A percentile compares a stretch with the other conserved stretches of the same genome.
phyloP scores from a whole-genome alignment of 2,888 invertebrate species.

The Mesorhabditis sp. region DNA sequence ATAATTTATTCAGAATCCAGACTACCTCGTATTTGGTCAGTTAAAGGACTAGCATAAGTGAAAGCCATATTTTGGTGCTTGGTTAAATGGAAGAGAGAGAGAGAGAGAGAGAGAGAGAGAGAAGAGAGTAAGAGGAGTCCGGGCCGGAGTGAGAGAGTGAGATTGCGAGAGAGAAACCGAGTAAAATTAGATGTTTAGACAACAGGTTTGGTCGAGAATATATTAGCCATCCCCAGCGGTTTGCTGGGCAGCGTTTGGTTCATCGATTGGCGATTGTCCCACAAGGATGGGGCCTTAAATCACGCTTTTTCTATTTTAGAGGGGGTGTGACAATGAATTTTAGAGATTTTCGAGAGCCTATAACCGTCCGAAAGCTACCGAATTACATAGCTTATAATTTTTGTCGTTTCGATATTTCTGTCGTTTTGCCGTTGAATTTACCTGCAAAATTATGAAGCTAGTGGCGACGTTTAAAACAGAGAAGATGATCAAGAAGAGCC shows the following conservation, averaged over 20 bases:
- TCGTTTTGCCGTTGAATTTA: background rate
- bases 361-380: too few species aligned
- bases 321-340: too few species aligned
- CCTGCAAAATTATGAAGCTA: conserved; percentile 47
- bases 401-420: background rate
- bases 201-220: conserved; percentile 27
- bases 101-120: too few species aligned
- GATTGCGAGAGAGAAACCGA: too few species aligned
- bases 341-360: too few species aligned
- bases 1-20: too few species aligned
- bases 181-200: background rate
- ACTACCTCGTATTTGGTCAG: too few species aligned
- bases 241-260: conserved; percentile 53
- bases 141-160: too few species aligned
- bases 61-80: too few species aligned
- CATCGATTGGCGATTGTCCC: conserved; percentile 48
- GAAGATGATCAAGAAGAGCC: conserved; percentile 53
- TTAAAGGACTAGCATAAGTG: too few species aligned
- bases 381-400: background rate
- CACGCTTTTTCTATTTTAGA: background rate
- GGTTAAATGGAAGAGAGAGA: too few species aligned
- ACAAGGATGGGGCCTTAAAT: conserved; percentile 46
- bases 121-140: too few species aligned
- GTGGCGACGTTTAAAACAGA: conserved; percentile 55
- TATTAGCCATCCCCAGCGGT: conserved; percentile 51